Percentiles rank a stretch among this genome's conserved stretches.
Evolutionary conservation across 2,888 invertebrate species (phyloP).

Genomic region (Aethes cnicana): DNA sequence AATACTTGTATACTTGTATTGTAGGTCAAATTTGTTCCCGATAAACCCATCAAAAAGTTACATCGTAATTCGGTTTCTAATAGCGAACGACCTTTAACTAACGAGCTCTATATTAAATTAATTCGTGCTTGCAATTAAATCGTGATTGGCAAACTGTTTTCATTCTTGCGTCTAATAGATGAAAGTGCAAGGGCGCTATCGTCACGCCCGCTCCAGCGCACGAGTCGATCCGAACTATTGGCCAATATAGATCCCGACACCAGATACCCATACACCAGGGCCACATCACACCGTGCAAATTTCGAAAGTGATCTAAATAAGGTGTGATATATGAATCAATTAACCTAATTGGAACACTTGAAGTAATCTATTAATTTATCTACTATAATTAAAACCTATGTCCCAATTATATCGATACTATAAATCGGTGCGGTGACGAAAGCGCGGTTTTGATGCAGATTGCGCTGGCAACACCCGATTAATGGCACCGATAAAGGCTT

Average conservation of each 20-base stretch:
- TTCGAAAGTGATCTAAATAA: slow-evolving; percentile 3
- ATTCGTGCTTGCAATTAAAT: slow-evolving; percentile 15
- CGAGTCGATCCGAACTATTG: slow-evolving; percentile 47
- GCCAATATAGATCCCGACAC: slow-evolving; percentile 46
- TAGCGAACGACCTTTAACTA: neutral
- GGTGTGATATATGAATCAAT: slow-evolving; percentile 10
- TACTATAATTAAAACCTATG: slow-evolving; percentile 62
- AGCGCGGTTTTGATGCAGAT: slow-evolving; percentile 53
- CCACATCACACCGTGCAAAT: neutral
- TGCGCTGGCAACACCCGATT: slow-evolving; percentile 44
- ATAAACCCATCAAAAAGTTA: no score
- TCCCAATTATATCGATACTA: slow-evolving; percentile 63
- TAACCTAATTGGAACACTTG: slow-evolving; percentile 37
- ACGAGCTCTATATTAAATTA: slow-evolving; percentile 12
- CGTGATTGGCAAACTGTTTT: slow-evolving; percentile 16
- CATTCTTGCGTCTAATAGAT: slow-evolving; percentile 13
- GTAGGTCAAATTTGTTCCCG: no score
- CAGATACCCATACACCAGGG: slow-evolving; percentile 7
- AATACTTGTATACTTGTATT: no score
- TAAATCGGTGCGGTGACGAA: slow-evolving; percentile 59
- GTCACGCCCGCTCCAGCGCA: slow-evolving; percentile 47
- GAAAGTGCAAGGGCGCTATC: slow-evolving; percentile 58
- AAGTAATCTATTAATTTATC: slow-evolving; percentile 23
- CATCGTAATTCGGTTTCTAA: neutral
- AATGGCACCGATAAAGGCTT: slow-evolving; percentile 61